Conservation (phyloP, 2,113 vertebrate genomes). For the Thomomys bottae region DNA sequence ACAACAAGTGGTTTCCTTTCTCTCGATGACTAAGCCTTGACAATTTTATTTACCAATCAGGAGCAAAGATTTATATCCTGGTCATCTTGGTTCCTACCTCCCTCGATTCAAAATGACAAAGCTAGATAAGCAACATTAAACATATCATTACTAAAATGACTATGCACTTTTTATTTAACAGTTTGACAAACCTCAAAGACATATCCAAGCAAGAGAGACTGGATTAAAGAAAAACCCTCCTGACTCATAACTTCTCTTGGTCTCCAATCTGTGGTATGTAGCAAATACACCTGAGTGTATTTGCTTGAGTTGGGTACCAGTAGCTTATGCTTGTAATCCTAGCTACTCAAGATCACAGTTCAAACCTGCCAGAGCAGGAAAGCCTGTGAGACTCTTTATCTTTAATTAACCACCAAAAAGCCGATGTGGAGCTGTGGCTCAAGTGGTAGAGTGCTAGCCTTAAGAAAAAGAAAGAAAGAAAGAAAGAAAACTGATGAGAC, state of each 20-base stretch:
- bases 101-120: constrained; percentile 39
- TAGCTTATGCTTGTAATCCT: no score
- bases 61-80: not conserved
- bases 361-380: no score
- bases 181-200: constrained; percentile 45
- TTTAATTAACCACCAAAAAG: no score
- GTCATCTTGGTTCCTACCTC: not conserved
- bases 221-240: not conserved
- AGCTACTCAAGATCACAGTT: no score
- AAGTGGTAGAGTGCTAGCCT: no score
- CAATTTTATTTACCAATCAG: constrained; percentile 33
- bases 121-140: not conserved
- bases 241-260: constrained; percentile 1
- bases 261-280: not conserved
- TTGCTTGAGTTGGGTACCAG: not conserved
- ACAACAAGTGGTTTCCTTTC: constrained; percentile 3
- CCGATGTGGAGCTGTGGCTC: no score
- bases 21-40: not conserved
- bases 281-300: constrained; percentile 37
- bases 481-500: no score
- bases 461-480: no score
- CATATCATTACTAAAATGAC: constrained; percentile 55
- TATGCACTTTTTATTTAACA: constrained; percentile 43
- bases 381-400: no score
- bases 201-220: constrained; percentile 55